Evolutionary conservation across 1,140 invertebrate species (phyloP).

Genomic region (Proctacanthus coquilletti): DNA sequence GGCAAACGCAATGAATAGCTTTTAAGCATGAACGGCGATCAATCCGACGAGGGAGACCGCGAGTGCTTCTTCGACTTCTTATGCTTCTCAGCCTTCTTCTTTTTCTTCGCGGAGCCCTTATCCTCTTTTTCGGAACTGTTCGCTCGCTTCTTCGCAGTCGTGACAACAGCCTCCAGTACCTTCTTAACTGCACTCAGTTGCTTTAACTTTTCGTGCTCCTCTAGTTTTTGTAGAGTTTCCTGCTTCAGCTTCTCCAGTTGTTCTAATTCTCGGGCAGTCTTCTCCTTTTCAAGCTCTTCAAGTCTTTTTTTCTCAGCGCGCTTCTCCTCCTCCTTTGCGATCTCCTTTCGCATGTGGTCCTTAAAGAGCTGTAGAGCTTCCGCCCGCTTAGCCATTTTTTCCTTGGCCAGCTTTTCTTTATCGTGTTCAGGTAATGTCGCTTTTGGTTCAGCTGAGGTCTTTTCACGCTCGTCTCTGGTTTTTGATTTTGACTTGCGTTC

Average conservation of each 20-base stretch:
- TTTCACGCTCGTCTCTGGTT: conserved; percentile 4
- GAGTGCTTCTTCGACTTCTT: conserved; percentile 32
- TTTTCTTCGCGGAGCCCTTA: conserved; percentile 11
- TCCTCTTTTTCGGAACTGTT: background rate
- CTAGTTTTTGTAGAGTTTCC: conserved; percentile 22
- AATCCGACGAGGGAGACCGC: conserved; percentile 9
- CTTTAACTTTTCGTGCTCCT: conserved; percentile 18
- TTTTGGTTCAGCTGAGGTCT: conserved; percentile 7
- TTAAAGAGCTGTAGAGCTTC: conserved; percentile 34
- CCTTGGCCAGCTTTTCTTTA: conserved; percentile 20
- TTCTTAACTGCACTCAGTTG: conserved; percentile 4
- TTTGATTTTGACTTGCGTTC: conserved; percentile 7
- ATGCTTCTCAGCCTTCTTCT: conserved; percentile 32
- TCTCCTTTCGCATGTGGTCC: conserved; percentile 38
- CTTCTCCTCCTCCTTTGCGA: conserved; percentile 30
- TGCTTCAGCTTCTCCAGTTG: conserved; percentile 24
- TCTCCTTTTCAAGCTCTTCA: conserved; percentile 25
- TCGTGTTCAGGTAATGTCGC: conserved; percentile 12
- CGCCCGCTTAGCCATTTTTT: conserved; percentile 31
- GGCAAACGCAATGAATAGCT: too few species aligned
- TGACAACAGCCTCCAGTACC: conserved; percentile 5
- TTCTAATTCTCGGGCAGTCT: conserved; percentile 21
- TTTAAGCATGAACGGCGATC: too few species aligned
- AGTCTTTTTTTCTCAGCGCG: conserved; percentile 25
- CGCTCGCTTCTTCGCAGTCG: background rate